Evolutionary conservation across 2,113 vertebrate genomes (phyloP).

Genomic region (Naja naja): DNA sequence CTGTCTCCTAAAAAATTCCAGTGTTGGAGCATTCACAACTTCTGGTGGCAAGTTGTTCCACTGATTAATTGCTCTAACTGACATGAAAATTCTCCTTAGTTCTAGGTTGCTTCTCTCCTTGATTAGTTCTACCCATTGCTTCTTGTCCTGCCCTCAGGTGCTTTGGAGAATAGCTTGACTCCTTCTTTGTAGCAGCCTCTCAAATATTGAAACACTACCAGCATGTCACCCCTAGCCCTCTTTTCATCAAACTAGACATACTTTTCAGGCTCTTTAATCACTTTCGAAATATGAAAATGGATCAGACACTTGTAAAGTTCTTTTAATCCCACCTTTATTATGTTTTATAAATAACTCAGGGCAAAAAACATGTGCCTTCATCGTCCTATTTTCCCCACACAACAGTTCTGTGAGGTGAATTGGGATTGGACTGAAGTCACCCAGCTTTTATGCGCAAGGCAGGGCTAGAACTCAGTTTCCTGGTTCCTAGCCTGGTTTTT

Average conservation of each 20-base stretch:
- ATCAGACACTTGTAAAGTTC: neutral
- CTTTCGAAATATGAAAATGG: neutral
- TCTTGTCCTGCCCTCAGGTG: neutral
- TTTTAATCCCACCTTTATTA: neutral
- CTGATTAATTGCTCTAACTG: neutral
- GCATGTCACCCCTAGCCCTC: neutral
- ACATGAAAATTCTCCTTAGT: neutral
- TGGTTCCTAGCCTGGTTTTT: neutral
- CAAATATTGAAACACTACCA: neutral
- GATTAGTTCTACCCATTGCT: neutral
- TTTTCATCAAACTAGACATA: neutral
- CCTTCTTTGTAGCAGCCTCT: neutral
- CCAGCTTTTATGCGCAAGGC: neutral
- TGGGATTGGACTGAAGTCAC: neutral
- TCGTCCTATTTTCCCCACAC: neutral
- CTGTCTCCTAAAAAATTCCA: neutral
- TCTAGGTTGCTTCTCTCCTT: neutral
- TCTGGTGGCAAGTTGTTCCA: neutral
- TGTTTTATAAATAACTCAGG: neutral
- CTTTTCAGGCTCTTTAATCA: neutral
- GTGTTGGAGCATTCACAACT: neutral
- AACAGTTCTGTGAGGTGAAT: neutral
- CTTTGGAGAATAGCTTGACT: neutral
- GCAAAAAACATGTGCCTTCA: neutral
- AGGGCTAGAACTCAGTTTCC: neutral